Conservation (phyloP, 1,140 invertebrate species). For the Archivesica marissinica region DNA sequence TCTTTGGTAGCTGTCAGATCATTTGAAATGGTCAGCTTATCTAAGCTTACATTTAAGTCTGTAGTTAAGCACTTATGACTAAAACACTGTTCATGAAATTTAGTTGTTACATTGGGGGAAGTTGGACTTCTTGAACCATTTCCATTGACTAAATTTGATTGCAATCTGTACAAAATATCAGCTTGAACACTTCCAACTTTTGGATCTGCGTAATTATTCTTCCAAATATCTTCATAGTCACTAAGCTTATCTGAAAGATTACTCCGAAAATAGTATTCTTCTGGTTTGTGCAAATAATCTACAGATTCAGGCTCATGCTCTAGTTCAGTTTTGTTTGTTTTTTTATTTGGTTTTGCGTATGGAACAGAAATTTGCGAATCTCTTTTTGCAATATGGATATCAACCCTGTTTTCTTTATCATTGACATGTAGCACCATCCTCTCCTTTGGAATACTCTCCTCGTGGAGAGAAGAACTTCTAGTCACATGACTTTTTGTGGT, state of each 20-base stretch:
- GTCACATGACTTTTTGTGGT: constrained; percentile 45
- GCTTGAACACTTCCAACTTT: constrained; percentile 58
- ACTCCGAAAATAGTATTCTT: constrained; percentile 90
- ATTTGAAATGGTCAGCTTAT: constrained; percentile 27
- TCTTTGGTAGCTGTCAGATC: constrained; percentile 10
- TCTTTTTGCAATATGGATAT: constrained; percentile 21
- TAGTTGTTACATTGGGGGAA: not conserved
- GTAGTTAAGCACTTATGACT: constrained; percentile 31
- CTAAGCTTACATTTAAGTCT: constrained; percentile 42
- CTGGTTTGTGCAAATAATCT: constrained; percentile 73
- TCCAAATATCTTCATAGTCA: constrained; percentile 98
- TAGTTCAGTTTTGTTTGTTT: constrained; percentile 83
- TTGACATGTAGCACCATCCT: constrained; percentile 52
- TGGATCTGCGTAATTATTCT: constrained; percentile 64
- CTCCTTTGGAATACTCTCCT: not conserved
- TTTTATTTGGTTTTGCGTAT: constrained; percentile 58
- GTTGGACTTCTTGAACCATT: constrained; percentile 40
- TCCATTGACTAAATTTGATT: constrained; percentile 40
- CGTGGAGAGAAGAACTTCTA: constrained; percentile 15
- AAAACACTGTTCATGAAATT: constrained; percentile 52
- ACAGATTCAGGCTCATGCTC: constrained; percentile 49
- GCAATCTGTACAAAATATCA: constrained; percentile 45
- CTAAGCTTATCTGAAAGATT: constrained; percentile 95
- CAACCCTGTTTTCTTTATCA: constrained; percentile 53
- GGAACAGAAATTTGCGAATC: constrained; percentile 50